These are phyloP conservation scores for Cynaeus angustus DNA, from an alignment of 2,888 invertebrate genomes.

Conservation along the genomic window DNA sequence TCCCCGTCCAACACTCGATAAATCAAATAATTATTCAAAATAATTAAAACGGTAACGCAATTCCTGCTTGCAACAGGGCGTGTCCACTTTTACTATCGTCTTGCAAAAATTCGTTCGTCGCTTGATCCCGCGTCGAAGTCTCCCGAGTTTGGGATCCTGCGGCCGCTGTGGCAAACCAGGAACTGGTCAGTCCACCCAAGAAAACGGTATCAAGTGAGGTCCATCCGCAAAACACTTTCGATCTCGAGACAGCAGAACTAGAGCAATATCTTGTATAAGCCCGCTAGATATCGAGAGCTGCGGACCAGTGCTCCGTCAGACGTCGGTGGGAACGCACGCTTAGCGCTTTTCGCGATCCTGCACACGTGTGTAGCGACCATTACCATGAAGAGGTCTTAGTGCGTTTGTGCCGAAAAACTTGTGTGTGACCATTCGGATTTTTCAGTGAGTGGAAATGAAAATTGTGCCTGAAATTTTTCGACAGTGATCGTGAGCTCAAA, in stretches of 20 bases:
- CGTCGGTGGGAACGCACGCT: slow-evolving; percentile 65
- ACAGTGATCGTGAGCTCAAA: slow-evolving; percentile 1
- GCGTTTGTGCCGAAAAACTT: slow-evolving; percentile 38
- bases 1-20: neutral
- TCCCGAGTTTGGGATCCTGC: slow-evolving; percentile 53
- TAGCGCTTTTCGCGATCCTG: slow-evolving; percentile 55
- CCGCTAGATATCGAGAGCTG: slow-evolving; percentile 65
- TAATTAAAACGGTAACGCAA: slow-evolving; percentile 14
- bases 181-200: slow-evolving; percentile 65
- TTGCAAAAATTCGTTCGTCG: slow-evolving; percentile 9
- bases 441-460: slow-evolving; percentile 11
- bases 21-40: slow-evolving; percentile 17
- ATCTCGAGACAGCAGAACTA: slow-evolving; percentile 67
- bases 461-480: slow-evolving; percentile 3
- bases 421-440: slow-evolving; percentile 13
- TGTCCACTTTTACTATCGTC: slow-evolving; percentile 62
- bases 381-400: slow-evolving; percentile 29
- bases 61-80: slow-evolving; percentile 52
- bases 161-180: slow-evolving; percentile 60
- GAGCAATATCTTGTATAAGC: slow-evolving; percentile 69
- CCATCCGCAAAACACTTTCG: slow-evolving; percentile 70
- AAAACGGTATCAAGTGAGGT: slow-evolving; percentile 67
- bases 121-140: slow-evolving; percentile 20
- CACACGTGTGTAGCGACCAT: slow-evolving; percentile 55
- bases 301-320: slow-evolving; percentile 67